Conservation (phyloP, 2,797 vertebrate genomes). For the Lophotriccus pileatus region DNA sequence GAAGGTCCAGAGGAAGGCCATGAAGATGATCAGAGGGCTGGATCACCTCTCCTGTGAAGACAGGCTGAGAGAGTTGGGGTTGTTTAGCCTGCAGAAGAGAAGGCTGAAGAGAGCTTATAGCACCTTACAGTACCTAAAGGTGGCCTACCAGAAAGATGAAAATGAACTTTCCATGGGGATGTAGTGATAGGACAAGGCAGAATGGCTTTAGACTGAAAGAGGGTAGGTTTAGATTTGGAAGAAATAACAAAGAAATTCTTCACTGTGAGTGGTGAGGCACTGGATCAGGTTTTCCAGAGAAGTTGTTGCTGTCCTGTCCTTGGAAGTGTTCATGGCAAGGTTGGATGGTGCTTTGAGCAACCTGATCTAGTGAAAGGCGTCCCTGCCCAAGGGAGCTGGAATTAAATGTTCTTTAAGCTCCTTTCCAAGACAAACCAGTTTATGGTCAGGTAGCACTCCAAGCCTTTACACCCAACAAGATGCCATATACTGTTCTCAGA, state of each 20-base stretch:
- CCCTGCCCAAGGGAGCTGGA: neutral
- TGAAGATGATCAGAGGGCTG: neutral
- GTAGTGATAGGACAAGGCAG: neutral
- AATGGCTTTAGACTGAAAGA: neutral
- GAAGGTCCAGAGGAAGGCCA: neutral
- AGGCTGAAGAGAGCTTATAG: neutral
- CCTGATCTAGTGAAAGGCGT: neutral
- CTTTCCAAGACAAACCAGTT: neutral
- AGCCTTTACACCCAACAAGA: neutral
- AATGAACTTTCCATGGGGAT: neutral
- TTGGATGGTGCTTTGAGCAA: neutral
- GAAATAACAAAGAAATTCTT: neutral
- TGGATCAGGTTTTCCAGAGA: neutral
- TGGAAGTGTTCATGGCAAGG: neutral
- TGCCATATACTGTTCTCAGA: neutral
- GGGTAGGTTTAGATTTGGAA: neutral
- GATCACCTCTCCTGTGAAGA: neutral
- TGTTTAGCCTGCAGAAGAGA: neutral
- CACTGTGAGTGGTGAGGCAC: neutral
- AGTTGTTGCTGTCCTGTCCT: neutral
- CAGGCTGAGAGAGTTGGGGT: neutral
- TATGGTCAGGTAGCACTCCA: neutral
- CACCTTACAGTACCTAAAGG: neutral
- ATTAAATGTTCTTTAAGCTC: neutral
- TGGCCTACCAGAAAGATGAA: neutral